Evolutionary conservation across 2,797 vertebrate species (phyloP).

Genomic region (Xiphorhynchus erythropygius): DNA sequence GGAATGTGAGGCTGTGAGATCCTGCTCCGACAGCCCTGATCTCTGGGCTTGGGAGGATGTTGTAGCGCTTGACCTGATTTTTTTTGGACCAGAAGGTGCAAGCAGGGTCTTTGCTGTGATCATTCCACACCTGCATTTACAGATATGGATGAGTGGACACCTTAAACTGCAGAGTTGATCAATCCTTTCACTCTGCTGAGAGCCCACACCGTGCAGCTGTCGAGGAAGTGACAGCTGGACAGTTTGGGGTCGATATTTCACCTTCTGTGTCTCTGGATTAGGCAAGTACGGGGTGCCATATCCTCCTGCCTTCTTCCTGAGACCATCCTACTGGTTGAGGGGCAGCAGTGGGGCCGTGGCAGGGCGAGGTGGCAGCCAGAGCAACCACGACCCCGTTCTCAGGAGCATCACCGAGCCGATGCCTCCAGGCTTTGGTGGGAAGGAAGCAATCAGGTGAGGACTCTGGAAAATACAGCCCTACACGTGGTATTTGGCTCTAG

Average conservation of each 20-base stretch:
- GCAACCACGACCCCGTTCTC: slow-evolving; percentile 44
- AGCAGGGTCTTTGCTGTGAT: not conserved
- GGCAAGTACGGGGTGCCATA: slow-evolving; percentile 84
- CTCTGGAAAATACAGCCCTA: fast-evolving
- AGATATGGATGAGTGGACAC: fast-evolving
- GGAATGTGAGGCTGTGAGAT: fast-evolving
- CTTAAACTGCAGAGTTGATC: not conserved
- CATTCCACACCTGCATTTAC: not conserved
- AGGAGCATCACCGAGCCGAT: slow-evolving; percentile 79
- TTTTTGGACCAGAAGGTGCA: not conserved
- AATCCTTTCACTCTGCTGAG: fast-evolving
- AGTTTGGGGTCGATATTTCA: not conserved
- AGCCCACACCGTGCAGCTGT: fast-evolving
- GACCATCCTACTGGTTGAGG: slow-evolving; percentile 85
- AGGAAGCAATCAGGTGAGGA: slow-evolving; percentile 89
- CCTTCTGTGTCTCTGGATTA: slow-evolving; percentile 29
- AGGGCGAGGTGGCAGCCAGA: slow-evolving; percentile 59
- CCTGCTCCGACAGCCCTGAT: not conserved
- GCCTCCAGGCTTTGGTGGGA: slow-evolving; percentile 86
- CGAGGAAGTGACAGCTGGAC: fast-evolving
- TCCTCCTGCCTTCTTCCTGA: slow-evolving; percentile 86
- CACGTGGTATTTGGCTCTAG: fast-evolving
- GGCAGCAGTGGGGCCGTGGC: slow-evolving; percentile 43
- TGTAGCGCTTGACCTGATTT: not conserved
- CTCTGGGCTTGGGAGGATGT: not conserved